phyloP scores from a whole-genome alignment of 2,888 invertebrate species.

The Clostera curtula region DNA sequence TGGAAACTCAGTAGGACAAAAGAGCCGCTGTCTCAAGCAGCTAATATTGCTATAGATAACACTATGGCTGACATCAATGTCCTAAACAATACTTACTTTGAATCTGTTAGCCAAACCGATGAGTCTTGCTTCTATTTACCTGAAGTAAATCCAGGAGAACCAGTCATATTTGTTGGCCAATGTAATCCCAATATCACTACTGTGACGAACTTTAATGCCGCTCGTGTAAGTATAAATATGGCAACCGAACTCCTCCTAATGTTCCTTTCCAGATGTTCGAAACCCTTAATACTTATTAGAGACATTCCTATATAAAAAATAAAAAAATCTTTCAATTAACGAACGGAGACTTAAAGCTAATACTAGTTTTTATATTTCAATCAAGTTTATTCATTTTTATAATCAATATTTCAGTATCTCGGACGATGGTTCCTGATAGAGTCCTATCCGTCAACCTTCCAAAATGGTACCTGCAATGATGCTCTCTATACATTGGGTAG shows the following conservation, averaged over 20 bases:
- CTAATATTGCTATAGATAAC: slow-evolving; percentile 28
- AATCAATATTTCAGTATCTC: slow-evolving; percentile 23
- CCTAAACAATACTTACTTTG: slow-evolving; percentile 36
- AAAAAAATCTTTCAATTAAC: too few species aligned
- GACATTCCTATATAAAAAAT: too few species aligned
- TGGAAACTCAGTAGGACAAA: slow-evolving; percentile 51
- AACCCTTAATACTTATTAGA: not conserved
- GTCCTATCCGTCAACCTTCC: slow-evolving; percentile 28
- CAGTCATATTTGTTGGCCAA: slow-evolving; percentile 39
- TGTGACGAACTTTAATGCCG: slow-evolving; percentile 36
- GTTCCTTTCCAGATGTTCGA: too few species aligned
- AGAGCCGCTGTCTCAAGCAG: slow-evolving; percentile 23
- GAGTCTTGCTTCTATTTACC: slow-evolving; percentile 47
- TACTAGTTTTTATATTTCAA: too few species aligned
- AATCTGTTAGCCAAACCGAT: slow-evolving; percentile 31
- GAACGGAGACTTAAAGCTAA: too few species aligned
- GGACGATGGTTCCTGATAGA: slow-evolving; percentile 35
- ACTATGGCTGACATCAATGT: slow-evolving; percentile 30
- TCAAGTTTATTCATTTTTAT: not conserved
- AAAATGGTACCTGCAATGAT: slow-evolving; percentile 31
- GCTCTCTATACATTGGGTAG: slow-evolving; percentile 56
- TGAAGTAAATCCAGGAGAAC: slow-evolving; percentile 25
- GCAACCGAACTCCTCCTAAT: not conserved
- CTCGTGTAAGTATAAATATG: slow-evolving; percentile 28
- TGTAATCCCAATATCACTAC: slow-evolving; percentile 30